Evolutionary conservation across 2,113 vertebrate genomes (phyloP).

Genomic region (Halcyon malimbica): DNA sequence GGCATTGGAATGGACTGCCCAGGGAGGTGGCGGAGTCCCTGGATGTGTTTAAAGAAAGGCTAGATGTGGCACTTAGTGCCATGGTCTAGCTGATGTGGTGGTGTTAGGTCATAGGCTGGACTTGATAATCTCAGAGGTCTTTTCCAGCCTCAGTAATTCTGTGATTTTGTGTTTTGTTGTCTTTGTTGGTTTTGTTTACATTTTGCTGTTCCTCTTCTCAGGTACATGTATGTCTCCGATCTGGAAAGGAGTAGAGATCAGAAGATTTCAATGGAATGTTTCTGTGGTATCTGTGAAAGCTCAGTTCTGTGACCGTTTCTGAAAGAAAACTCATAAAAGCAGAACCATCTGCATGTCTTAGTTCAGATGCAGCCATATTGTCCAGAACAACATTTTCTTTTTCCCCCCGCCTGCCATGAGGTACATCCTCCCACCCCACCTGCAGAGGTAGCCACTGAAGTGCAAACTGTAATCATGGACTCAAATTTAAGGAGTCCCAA

Average conservation of each 20-base stretch:
- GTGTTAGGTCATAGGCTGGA: too few species aligned
- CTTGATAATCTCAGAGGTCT: too few species aligned
- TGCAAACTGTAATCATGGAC: background rate
- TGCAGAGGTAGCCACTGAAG: fast-evolving
- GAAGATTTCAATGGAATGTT: background rate
- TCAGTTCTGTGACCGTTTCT: background rate
- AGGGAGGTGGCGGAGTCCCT: too few species aligned
- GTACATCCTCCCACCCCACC: background rate
- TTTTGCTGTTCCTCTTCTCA: background rate
- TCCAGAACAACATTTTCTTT: background rate
- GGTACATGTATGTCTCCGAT: fast-evolving
- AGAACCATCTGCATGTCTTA: fast-evolving
- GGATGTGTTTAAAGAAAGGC: too few species aligned
- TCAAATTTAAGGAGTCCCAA: background rate
- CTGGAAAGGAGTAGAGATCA: background rate
- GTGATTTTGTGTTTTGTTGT: too few species aligned
- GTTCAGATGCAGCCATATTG: fast-evolving
- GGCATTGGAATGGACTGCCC: too few species aligned
- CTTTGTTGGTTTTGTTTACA: background rate
- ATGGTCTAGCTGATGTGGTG: too few species aligned
- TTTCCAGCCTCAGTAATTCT: too few species aligned
- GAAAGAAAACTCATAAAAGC: background rate
- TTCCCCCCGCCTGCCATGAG: fast-evolving
- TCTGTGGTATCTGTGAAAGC: background rate
- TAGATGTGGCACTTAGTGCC: too few species aligned